Evolutionary conservation across 2,888 invertebrate genomes (phyloP).

Genomic region (Kryphioiulus occultus): DNA sequence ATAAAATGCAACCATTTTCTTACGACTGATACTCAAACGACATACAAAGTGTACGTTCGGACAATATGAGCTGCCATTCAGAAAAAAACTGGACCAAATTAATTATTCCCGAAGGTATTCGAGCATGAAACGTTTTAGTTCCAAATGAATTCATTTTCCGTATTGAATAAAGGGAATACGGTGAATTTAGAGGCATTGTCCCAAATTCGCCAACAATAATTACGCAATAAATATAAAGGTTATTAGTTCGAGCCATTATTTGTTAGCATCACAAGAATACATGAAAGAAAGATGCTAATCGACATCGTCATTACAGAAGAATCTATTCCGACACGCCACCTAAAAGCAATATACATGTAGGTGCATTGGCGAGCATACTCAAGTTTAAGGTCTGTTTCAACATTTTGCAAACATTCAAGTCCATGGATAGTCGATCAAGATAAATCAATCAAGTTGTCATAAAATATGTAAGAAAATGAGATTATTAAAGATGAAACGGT

Average conservation of each 20-base stretch:
- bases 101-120: neutral
- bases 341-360: too few relatives aligned
- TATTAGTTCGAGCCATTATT: neutral
- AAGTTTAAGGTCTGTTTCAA: too few relatives aligned
- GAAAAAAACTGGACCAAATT: neutral
- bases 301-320: too few relatives aligned
- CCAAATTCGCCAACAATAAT: neutral
- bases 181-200: neutral
- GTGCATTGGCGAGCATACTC: too few relatives aligned
- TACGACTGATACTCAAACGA: neutral
- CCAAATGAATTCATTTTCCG: neutral
- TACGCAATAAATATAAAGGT: neutral
- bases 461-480: too few relatives aligned
- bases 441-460: too few relatives aligned
- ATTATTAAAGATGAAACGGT: neutral
- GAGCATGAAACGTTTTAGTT: neutral
- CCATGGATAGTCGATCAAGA: too few relatives aligned
- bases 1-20: neutral
- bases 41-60: neutral
- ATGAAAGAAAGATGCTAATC: neutral
- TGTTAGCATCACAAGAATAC: neutral
- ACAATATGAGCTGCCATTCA: slow-evolving; percentile 10
- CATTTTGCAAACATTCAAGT: too few relatives aligned
- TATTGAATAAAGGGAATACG: too few relatives aligned
- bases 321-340: too few relatives aligned